Base-by-base conservation (phyloP, 2,113 vertebrate genomes). In the Cyphomyrus discorhynchus region DNA sequence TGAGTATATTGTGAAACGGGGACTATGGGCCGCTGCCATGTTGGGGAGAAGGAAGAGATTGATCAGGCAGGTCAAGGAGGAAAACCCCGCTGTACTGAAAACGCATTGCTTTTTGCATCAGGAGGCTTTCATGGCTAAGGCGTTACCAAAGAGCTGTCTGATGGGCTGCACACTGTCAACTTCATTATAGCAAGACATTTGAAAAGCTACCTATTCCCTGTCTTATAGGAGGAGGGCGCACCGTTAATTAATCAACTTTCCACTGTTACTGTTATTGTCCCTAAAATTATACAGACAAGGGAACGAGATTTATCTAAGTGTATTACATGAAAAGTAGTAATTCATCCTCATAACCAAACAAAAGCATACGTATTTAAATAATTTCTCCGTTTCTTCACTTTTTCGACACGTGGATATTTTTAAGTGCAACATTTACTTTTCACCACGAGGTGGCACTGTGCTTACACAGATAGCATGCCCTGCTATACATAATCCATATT, bases 1-100 rank as follows among this genome's bases (percentile, higher is more conserved):
- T 17, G 88, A 89, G 45, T 91, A 91, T 91, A 91, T 89, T 17
- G 91, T 90, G 53, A 83, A 91, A 70, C 35, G 88, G 46, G 87
- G 88, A 88, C 85, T 89, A 24, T 49, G 91, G 92, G 89, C 74
- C 85, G 83, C 89, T 80, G 66, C 27, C 89, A 77, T 89, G 89
- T 77, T 92, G 89, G 88, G 87, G 15, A 89, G 15, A 24, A 66
- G 91, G 92, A 91, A 90, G 50, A 58, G 90, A 88, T 91, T 13
- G n/a, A 24, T 84, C 86, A 53, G n/a, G 83, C 53, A 17, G 24
- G 58, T 92, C 91, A 92, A 52, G 89, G 88, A 66, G 90, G 89
- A 89, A 91, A 90, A 42, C 47, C 49, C 87, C 91, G 0, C 27
- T 74, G 52, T 90, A 27, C 8, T 62, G 17, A 35, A 21, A 15